phyloP scores from a whole-genome alignment of 2,888 invertebrate species.

The Cephus runcator region DNA sequence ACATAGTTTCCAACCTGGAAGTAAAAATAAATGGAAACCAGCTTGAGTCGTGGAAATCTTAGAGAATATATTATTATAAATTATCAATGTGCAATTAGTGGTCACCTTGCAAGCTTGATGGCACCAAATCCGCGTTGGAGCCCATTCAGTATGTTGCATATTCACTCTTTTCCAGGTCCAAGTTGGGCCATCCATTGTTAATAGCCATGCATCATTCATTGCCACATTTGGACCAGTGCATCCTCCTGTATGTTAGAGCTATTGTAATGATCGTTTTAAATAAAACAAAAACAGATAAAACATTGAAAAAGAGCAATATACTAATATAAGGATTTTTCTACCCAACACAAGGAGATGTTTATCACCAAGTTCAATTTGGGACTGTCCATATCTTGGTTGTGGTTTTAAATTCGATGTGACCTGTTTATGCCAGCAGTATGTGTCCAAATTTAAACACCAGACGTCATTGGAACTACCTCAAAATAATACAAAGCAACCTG shows the following conservation, averaged over 20 bases:
- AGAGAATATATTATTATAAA: constrained; percentile 1
- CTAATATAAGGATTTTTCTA: constrained; percentile 28
- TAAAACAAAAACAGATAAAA: constrained; percentile 3
- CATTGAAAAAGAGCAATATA: constrained; percentile 1
- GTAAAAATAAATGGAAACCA: constrained; percentile 2
- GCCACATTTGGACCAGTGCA: constrained; percentile 88
- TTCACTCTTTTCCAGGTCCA: constrained; percentile 83
- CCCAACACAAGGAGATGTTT: constrained; percentile 82
- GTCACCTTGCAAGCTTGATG: constrained; percentile 87
- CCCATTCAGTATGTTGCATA: constrained; percentile 81
- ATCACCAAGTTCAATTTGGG: constrained; percentile 85
- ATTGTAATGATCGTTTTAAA: not conserved
- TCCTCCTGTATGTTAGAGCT: constrained; percentile 69
- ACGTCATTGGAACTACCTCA: constrained; percentile 79
- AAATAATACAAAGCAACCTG: constrained; percentile 10
- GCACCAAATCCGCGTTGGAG: constrained; percentile 91
- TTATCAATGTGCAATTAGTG: constrained; percentile 4
- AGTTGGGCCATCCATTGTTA: constrained; percentile 77
- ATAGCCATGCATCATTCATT: constrained; percentile 91
- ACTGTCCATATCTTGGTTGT: constrained; percentile 90
- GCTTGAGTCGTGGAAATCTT: not conserved
- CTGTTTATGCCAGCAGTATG: constrained; percentile 82
- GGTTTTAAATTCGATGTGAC: constrained; percentile 77
- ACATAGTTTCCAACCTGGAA: constrained; percentile 77
- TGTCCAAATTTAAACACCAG: constrained; percentile 86